Evolutionary conservation across 1,140 invertebrate genomes (phyloP).

Genomic region (Holcopasites calliopsidis): DNA sequence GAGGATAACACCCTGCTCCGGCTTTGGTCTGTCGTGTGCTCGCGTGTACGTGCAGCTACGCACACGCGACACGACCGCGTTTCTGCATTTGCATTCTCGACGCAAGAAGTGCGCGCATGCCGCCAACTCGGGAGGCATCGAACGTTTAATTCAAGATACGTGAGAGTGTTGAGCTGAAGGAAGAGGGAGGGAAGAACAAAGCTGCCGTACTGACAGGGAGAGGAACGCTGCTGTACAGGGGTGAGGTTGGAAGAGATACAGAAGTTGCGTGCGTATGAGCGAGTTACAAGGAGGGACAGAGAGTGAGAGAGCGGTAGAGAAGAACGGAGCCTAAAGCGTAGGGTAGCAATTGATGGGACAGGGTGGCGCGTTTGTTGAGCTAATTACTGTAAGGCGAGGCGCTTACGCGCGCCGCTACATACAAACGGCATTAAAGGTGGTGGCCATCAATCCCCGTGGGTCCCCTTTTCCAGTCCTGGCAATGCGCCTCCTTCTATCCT

Average conservation of each 20-base stretch:
- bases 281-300: slow-evolving; percentile 3
- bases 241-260: slow-evolving; percentile 36
- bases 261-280: slow-evolving; percentile 38
- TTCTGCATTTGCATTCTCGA: slow-evolving; percentile 77
- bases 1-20: slow-evolving; percentile 65
- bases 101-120: slow-evolving; percentile 67
- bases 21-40: no score
- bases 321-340: slow-evolving; percentile 63
- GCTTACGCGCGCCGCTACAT: slow-evolving; percentile 78
- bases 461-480: slow-evolving; percentile 69
- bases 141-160: slow-evolving; percentile 79
- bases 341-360: slow-evolving; percentile 80
- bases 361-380: slow-evolving; percentile 79
- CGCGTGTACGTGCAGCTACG: slow-evolving; percentile 38
- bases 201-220: slow-evolving; percentile 14
- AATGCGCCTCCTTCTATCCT: slow-evolving; percentile 48
- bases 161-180: slow-evolving; percentile 55
- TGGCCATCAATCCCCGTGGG: slow-evolving; percentile 76
- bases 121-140: slow-evolving; percentile 78
- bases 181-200: slow-evolving; percentile 37
- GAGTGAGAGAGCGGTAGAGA: slow-evolving; percentile 4
- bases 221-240: slow-evolving; percentile 14
- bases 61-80: slow-evolving; percentile 59
- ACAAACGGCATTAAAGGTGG: slow-evolving; percentile 80
- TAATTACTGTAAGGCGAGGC: slow-evolving; percentile 80